phyloP scores from a whole-genome alignment of 2,113 vertebrate species.

The Chinchilla lanigera region DNA sequence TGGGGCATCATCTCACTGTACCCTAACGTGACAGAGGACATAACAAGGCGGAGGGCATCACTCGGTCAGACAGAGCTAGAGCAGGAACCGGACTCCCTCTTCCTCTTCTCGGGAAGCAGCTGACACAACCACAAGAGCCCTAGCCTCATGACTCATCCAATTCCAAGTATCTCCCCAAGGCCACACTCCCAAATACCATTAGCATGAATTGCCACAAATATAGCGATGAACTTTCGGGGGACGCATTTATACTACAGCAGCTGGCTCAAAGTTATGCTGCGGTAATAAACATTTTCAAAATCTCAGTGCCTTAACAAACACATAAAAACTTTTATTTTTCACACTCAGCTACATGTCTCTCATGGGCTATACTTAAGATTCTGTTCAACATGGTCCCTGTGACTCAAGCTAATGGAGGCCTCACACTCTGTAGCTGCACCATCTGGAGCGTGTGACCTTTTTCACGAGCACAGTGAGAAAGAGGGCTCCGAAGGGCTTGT shows the following conservation, averaged over 20 bases:
- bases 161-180: not conserved
- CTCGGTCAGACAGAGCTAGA: not conserved
- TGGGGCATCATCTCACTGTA: not conserved
- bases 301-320: not conserved
- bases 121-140: too few relatives aligned
- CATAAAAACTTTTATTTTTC: not conserved
- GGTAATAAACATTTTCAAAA: not conserved
- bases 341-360: not conserved
- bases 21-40: not conserved
- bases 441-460: not conserved
- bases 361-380: not conserved
- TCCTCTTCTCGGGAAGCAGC: not conserved
- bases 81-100: not conserved
- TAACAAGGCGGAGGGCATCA: too few relatives aligned
- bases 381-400: not conserved
- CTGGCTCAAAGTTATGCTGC: not conserved
- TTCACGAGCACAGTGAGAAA: not conserved
- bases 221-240: not conserved
- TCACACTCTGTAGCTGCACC: fast-evolving
- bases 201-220: not conserved
- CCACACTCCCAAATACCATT: not conserved
- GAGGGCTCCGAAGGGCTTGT: not conserved
- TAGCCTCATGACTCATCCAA: not conserved
- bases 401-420: not conserved
- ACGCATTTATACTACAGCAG: not conserved